Evolutionary conservation across 2,797 vertebrate genomes (phyloP), one percentile per base, ranked within the genome.

Genomic region (Alcedo atthis): DNA sequence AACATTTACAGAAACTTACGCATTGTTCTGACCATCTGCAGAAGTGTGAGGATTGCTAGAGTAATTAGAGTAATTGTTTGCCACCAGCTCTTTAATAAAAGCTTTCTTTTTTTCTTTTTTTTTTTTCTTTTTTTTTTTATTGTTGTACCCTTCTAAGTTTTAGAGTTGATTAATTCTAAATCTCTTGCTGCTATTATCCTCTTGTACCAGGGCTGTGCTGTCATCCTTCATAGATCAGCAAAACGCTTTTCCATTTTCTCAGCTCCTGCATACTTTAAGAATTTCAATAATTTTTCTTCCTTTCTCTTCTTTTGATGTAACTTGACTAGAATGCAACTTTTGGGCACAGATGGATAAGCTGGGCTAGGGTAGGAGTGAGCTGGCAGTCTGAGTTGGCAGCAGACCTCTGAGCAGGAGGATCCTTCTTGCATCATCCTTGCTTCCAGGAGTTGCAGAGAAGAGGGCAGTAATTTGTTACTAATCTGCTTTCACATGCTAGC

Each of bases 391-490:
- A 42, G n/a, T 19, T 4, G 3, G 49, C 77, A 69, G 25, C 46
- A 75, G 30, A 64, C 9, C 21, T 54, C 68, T 5, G 20, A 81
- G 80, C 43, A 67, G 48, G 43, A 64, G 53, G 35, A 86, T 82
- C 71, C 71, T 92, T 66, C 93, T 92, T 92, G 87, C 89, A 86
- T 96, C 92, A 93, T 57, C 16, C 83, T 70, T 77, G 33, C 63
- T 80, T 78, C 35, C 78, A 80, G 67, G 57, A 59, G 58, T 40
- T 51, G 42, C 4, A 1, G 66, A 45, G 62, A 48, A 86, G 89
- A 51, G 59, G 26, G 16, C 13, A 51, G n/a, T 76, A 77, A 89
- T 84, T 81, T 87, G 55, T 88, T 62, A 84, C 70, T 90, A 57
- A 79, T 90, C 45, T 94, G 77, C 69, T 88, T 67, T 87, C 83